Base-by-base conservation (phyloP, 1,140 invertebrate species). In the Hyphantria cunea region DNA sequence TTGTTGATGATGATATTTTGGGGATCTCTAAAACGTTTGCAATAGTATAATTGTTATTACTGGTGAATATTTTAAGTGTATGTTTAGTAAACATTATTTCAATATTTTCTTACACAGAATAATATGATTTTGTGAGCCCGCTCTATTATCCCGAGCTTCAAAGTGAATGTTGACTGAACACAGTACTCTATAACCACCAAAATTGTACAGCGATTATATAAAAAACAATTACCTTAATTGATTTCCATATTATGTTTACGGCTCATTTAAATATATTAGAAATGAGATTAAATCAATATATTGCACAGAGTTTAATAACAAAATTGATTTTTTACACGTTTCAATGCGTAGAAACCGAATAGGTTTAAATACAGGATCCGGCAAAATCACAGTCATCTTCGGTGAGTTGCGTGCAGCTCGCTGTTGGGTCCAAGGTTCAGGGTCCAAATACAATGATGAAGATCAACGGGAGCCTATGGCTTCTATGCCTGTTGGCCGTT, bases 401-500 rank as follows among this genome's bases (percentile, higher is more conserved):
- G 66, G 84, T 83, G 82, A 64, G 82, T 67, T 60, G 51, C 15
- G 15, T 8, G 9, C 72, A 66, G 55, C 81, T 77, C 79, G 74
- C 79, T 74, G 51, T 31, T 62, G 67, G 79, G 75, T 76, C 73
- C 67, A 71, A 48, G 49, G 49, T 60, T 66, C 42, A 37, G 34
- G 50, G 54, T 55, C 60, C 17, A 31, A 25, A 41, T 15, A 49
- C 7, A n/a, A 58, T 49, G 55, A 17, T 48, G 55, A 58, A 58
- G 55, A 58, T 58, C 55, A 49, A 56, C 63, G 42, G 32, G 31
- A 44, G 25, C 32, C 44, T 70, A 6, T 64, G 52, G 58, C 45
- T 74, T 10, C 60, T 71, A 12, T 60, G n/a, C 11, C 42, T 68
- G 9, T 41, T 62, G 42, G 59, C 51, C 31, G 45, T 61, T 9